Conservation (phyloP, 2,113 vertebrate genomes). For the Motacilla tschutschensis region DNA sequence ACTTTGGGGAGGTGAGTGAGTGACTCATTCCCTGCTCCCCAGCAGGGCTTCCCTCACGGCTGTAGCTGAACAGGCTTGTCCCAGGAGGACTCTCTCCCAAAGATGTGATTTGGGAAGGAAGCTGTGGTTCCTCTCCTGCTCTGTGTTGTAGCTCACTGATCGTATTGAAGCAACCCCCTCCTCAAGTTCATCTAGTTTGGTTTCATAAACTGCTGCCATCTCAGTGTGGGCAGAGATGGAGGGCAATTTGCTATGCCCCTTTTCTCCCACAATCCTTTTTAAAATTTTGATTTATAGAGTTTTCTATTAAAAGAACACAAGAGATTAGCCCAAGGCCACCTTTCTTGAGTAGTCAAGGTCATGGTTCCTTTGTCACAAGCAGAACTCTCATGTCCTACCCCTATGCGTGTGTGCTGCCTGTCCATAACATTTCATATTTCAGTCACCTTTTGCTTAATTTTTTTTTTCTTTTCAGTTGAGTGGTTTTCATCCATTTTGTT, state of each 20-base stretch:
- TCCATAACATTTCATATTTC: slow-evolving; percentile 43
- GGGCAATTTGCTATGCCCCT: not conserved
- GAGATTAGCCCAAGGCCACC: not conserved
- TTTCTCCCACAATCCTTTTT: not conserved
- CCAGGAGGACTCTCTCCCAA: not conserved
- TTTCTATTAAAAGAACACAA: slow-evolving; percentile 5
- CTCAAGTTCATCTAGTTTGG: not conserved
- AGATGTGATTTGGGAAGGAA: not conserved
- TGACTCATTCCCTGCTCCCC: not conserved
- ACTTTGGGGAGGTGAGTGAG: not conserved
- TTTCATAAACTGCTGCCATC: not conserved
- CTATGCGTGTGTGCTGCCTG: not conserved
- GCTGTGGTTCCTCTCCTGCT: not conserved
- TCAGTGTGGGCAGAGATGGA: not conserved
- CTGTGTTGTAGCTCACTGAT: not conserved
- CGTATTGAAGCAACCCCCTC: not conserved
- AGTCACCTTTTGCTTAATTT: slow-evolving; percentile 41
- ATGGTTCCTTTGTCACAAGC: not conserved
- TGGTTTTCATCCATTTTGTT: slow-evolving; percentile 71
- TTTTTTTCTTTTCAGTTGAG: slow-evolving; percentile 68
- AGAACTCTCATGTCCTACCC: not conserved
- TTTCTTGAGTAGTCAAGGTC: not conserved
- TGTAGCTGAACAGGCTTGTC: not conserved
- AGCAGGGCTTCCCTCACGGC: accelerated
- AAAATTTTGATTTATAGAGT: not conserved